These are phyloP conservation scores for Hoplodrina blanda DNA, from an alignment of 2,888 invertebrate genomes.

Conservation along the genomic window DNA sequence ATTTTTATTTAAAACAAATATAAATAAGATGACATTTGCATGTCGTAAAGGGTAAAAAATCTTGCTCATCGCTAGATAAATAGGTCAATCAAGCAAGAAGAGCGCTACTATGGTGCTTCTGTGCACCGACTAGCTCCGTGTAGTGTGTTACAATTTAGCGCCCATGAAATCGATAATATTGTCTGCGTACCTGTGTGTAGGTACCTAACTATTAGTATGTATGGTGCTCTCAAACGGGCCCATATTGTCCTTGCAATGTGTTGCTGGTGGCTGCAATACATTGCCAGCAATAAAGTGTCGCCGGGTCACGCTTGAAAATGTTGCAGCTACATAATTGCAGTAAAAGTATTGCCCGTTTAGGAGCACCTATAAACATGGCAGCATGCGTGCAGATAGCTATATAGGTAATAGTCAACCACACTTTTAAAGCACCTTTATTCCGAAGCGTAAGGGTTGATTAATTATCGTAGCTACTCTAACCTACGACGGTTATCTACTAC, in stretches of 20 bases:
- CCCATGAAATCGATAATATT: slow-evolving; percentile 31
- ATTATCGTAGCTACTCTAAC: background rate
- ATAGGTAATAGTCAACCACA: too few species aligned
- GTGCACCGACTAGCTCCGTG: background rate
- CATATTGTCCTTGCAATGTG: too few species aligned
- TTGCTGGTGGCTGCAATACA: too few species aligned
- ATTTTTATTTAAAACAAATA: background rate
- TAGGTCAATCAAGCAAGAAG: slow-evolving; percentile 37
- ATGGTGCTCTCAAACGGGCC: too few species aligned
- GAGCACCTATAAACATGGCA: too few species aligned
- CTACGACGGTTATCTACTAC: background rate
- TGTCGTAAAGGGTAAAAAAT: slow-evolving; percentile 17
- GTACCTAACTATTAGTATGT: background rate
- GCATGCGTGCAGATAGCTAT: too few species aligned
- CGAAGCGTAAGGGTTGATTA: too few species aligned
- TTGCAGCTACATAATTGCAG: too few species aligned
- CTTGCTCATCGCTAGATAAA: slow-evolving; percentile 33
- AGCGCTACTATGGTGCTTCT: slow-evolving; percentile 23
- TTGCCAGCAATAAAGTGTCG: too few species aligned
- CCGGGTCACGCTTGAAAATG: too few species aligned
- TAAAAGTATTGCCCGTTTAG: too few species aligned
- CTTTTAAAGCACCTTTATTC: too few species aligned
- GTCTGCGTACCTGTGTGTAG: background rate
- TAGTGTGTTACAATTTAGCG: slow-evolving; percentile 14
- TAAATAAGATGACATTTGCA: slow-evolving; percentile 1